phyloP scores from a whole-genome alignment of 2,888 invertebrate species.

The Dicyrtoma fusca region DNA sequence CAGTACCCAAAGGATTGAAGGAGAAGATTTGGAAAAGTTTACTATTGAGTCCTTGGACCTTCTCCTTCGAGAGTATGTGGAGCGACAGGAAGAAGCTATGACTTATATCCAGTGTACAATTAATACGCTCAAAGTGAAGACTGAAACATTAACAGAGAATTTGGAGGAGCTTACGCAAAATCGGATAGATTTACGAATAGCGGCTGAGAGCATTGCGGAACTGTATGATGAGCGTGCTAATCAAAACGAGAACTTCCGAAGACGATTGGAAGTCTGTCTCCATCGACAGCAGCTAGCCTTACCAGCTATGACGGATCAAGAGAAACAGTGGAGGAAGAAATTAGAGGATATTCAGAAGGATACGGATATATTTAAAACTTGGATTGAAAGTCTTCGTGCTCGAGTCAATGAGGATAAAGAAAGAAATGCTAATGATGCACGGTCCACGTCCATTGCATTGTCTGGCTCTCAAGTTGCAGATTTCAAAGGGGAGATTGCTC shows the following conservation, averaged over 20 bases:
- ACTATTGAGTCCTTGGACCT: constrained; percentile 22
- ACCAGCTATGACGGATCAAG: constrained; percentile 48
- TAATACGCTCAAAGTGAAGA: constrained; percentile 41
- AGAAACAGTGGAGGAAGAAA: constrained; percentile 43
- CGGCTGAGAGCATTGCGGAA: constrained; percentile 46
- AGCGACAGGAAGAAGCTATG: constrained; percentile 42
- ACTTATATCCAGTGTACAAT: constrained; percentile 41
- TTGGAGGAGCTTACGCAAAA: constrained; percentile 30
- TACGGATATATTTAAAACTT: constrained; percentile 14
- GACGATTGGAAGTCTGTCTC: constrained; percentile 43
- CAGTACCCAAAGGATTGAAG: constrained; percentile 44
- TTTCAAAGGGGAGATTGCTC: constrained; percentile 5
- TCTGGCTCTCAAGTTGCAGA: constrained; percentile 1
- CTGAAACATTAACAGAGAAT: constrained; percentile 42
- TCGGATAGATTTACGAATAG: constrained; percentile 38
- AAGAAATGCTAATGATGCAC: not conserved
- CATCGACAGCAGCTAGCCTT: constrained; percentile 44
- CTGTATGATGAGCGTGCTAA: constrained; percentile 45
- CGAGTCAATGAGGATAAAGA: constrained; percentile 11
- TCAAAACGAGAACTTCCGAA: constrained; percentile 43
- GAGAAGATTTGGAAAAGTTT: constrained; percentile 42
- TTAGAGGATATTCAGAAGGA: constrained; percentile 42
- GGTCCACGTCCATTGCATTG: not conserved
- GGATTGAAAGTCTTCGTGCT: constrained; percentile 4
- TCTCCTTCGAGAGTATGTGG: constrained; percentile 27